Conservation (phyloP, 2,888 invertebrate genomes). For the Microlaimidae sp. region DNA sequence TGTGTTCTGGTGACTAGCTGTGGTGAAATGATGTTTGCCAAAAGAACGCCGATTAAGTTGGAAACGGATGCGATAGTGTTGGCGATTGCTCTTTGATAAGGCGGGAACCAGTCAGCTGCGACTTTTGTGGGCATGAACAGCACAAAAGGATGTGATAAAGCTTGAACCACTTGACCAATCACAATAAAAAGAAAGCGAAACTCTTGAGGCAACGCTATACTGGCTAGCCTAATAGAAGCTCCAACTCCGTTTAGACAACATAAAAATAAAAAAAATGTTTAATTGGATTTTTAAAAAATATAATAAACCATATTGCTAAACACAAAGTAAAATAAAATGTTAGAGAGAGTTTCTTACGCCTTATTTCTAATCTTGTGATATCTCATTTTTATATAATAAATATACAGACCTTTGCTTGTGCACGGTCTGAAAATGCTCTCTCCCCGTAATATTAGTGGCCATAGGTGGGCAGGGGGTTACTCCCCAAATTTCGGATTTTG, state of each 20-base stretch:
- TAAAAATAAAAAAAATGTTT: constrained; percentile 30
- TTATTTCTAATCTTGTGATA: too few relatives aligned
- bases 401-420: too few relatives aligned
- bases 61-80: constrained; percentile 38
- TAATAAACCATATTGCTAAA: too few relatives aligned
- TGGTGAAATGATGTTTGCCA: constrained; percentile 31
- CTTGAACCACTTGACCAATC: constrained; percentile 40
- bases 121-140: constrained; percentile 43
- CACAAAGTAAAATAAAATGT: too few relatives aligned
- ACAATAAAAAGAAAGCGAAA: constrained; percentile 27
- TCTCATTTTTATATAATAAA: too few relatives aligned
- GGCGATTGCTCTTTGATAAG: constrained; percentile 40
- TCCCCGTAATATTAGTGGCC: too few relatives aligned
- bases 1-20: constrained; percentile 21
- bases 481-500: too few relatives aligned
- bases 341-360: too few relatives aligned
- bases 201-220: constrained; percentile 18
- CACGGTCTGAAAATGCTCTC: too few relatives aligned
- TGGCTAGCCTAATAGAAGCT: constrained; percentile 36
- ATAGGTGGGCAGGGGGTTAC: too few relatives aligned
- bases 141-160: constrained; percentile 42
- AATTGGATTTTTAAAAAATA: too few relatives aligned
- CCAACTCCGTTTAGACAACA: constrained; percentile 40
- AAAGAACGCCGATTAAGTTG: constrained; percentile 26
- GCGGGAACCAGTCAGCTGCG: constrained; percentile 38